These are phyloP conservation scores for Globia sparganii DNA, from an alignment of 2,888 invertebrate genomes.

Conservation along the genomic window DNA sequence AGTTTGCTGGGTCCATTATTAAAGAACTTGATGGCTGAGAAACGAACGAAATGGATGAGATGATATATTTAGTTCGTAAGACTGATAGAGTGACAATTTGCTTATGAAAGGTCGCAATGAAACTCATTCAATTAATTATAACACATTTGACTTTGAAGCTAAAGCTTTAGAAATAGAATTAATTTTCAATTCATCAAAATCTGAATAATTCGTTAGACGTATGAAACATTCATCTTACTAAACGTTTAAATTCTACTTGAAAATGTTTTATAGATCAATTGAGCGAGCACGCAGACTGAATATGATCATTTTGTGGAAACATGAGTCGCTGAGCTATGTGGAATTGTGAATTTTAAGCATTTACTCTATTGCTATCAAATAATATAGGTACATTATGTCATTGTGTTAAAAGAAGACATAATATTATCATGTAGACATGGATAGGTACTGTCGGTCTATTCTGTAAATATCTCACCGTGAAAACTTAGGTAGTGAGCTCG, in stretches of 20 bases:
- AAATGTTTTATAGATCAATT: slow-evolving; percentile 29
- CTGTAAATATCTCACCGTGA: too few relatives aligned
- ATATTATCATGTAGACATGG: background rate
- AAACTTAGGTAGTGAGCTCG: too few relatives aligned
- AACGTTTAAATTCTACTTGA: slow-evolving; percentile 21
- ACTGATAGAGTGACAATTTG: background rate
- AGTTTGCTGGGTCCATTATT: background rate
- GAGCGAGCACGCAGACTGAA: slow-evolving; percentile 10
- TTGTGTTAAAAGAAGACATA: background rate
- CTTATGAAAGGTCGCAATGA: background rate
- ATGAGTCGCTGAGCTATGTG: slow-evolving; percentile 24
- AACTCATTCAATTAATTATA: slow-evolving; percentile 3
- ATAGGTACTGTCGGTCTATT: too few relatives aligned
- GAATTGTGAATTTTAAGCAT: background rate
- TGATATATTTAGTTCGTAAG: background rate
- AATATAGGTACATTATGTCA: background rate
- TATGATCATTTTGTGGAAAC: slow-evolving; percentile 30
- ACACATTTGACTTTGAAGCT: background rate
- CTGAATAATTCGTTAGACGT: slow-evolving; percentile 3
- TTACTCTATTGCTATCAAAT: background rate
- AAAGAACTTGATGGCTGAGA: background rate
- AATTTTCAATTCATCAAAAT: slow-evolving; percentile 10
- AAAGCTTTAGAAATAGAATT: background rate
- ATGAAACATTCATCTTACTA: slow-evolving; percentile 17
- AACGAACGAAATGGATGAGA: background rate